These are phyloP conservation scores for Spodoptera littoralis DNA, from an alignment of 2,888 invertebrate species.

Conservation along the genomic window DNA sequence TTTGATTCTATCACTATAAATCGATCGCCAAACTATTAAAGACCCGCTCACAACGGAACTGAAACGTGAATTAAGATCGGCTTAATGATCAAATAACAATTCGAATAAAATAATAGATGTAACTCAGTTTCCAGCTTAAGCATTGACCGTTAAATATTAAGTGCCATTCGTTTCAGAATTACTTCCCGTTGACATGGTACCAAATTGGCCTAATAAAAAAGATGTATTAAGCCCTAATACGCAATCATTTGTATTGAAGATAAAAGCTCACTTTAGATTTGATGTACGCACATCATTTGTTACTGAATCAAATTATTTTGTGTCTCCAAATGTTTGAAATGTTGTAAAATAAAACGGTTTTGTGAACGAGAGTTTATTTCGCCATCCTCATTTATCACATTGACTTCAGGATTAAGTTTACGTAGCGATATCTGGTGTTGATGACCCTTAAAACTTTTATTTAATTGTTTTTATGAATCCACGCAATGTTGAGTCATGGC, in stretches of 20 bases:
- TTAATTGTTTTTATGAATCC: slow-evolving; percentile 19
- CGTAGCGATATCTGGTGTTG: slow-evolving; percentile 23
- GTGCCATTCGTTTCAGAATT: slow-evolving; percentile 12
- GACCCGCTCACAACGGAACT: slow-evolving; percentile 46
- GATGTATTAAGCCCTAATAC: slow-evolving; percentile 3
- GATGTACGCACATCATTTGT: slow-evolving; percentile 33
- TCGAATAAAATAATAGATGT: slow-evolving; percentile 19
- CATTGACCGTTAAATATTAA: slow-evolving; percentile 12
- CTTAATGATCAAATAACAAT: slow-evolving; percentile 44
- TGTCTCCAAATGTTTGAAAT: too few species aligned
- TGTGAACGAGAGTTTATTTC: slow-evolving; percentile 21
- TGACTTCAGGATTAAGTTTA: slow-evolving; percentile 26
- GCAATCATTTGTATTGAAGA: slow-evolving; percentile 29
- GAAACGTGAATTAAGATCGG: slow-evolving; percentile 37
- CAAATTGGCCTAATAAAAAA: slow-evolving; percentile 19
- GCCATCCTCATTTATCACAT: slow-evolving; percentile 39
- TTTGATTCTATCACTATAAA: slow-evolving; percentile 56
- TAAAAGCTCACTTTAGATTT: slow-evolving; percentile 18
- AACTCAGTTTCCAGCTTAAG: slow-evolving; percentile 10
- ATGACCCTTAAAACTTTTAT: slow-evolving; percentile 36
- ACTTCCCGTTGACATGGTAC: slow-evolving; percentile 27
- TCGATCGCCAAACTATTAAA: slow-evolving; percentile 46
- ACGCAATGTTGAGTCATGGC: slow-evolving; percentile 6
- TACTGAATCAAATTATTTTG: slow-evolving; percentile 25
- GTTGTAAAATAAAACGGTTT: slow-evolving; percentile 10